A percentile compares a stretch with the other conserved stretches of the same genome.
These are phyloP conservation scores for Scotopteryx bipunctaria DNA, from an alignment of 2,888 invertebrate genomes.

Conservation along the genomic window DNA sequence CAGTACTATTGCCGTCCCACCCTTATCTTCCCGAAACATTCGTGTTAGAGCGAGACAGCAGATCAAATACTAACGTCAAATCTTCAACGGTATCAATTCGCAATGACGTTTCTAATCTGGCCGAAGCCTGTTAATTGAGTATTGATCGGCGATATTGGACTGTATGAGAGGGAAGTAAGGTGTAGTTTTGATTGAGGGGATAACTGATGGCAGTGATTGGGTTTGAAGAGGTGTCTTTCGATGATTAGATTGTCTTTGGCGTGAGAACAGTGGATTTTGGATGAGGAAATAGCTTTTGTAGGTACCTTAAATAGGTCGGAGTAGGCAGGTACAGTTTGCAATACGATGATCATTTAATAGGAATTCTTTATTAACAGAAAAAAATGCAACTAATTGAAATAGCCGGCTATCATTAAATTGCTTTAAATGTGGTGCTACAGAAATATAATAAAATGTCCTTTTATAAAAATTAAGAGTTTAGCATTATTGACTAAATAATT, in stretches of 20 bases:
- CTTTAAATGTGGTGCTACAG: too few species aligned
- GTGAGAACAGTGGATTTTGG: background rate
- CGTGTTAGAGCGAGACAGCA: background rate
- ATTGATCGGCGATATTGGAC: slow-evolving; percentile 18
- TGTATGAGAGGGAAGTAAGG: slow-evolving; percentile 6
- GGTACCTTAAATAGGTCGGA: too few species aligned
- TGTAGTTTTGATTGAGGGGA: slow-evolving; percentile 23
- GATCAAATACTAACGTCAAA: slow-evolving; percentile 8
- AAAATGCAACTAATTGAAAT: too few species aligned
- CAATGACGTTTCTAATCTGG: slow-evolving; percentile 30
- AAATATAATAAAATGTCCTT: too few species aligned
- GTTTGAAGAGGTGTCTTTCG: slow-evolving; percentile 8
- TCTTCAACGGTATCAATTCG: slow-evolving; percentile 20
- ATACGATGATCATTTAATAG: too few species aligned
- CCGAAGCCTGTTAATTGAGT: slow-evolving; percentile 27
- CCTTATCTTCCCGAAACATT: background rate
- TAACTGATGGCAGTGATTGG: slow-evolving; percentile 3
- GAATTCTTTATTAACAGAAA: too few species aligned
- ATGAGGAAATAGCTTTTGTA: too few species aligned
- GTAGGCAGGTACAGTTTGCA: too few species aligned
- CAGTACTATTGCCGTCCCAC: background rate
- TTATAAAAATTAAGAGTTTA: too few species aligned
- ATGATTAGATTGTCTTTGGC: background rate
- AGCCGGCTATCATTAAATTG: too few species aligned
- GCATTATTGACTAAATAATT: too few species aligned